Evolutionary conservation across 2,113 vertebrate species (phyloP).

Genomic region (Labeo rohita): DNA sequence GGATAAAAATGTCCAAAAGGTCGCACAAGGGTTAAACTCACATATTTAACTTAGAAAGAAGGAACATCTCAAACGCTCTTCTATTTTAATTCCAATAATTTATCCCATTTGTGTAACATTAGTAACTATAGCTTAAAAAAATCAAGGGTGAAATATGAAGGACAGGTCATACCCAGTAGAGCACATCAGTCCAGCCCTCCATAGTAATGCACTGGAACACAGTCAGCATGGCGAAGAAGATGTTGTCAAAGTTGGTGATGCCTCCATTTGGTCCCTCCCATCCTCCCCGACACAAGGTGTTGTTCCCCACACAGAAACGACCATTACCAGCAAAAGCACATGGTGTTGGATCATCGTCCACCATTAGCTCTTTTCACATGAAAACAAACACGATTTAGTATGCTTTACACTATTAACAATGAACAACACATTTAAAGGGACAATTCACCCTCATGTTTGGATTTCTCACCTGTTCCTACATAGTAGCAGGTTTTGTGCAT

Average conservation of each 20-base stretch:
- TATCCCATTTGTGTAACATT: background rate
- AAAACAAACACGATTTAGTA: background rate
- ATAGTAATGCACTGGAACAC: slow-evolving; percentile 94
- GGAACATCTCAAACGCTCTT: background rate
- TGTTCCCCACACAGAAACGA: slow-evolving; percentile 79
- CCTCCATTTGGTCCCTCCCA: slow-evolving; percentile 91
- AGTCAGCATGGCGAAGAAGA: slow-evolving; percentile 92
- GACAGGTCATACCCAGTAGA: slow-evolving; percentile 83
- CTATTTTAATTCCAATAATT: background rate
- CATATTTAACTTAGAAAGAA: no score
- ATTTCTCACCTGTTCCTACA: slow-evolving; percentile 72
- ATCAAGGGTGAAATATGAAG: background rate
- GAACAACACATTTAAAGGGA: background rate
- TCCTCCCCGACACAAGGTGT: slow-evolving; percentile 81
- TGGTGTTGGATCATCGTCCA: slow-evolving; percentile 87
- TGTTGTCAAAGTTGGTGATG: slow-evolving; percentile 94
- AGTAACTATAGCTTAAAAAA: background rate
- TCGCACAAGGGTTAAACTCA: no score
- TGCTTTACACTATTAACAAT: background rate
- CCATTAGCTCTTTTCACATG: slow-evolving; percentile 71
- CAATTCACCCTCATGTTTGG: background rate
- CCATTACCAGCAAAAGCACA: slow-evolving; percentile 86
- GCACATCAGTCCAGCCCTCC: slow-evolving; percentile 91
- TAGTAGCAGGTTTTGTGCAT: slow-evolving; percentile 95
- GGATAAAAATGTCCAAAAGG: no score